These are phyloP conservation scores for Spea hammondii DNA, from an alignment of 2,797 vertebrate genomes.

Conservation along the genomic window DNA sequence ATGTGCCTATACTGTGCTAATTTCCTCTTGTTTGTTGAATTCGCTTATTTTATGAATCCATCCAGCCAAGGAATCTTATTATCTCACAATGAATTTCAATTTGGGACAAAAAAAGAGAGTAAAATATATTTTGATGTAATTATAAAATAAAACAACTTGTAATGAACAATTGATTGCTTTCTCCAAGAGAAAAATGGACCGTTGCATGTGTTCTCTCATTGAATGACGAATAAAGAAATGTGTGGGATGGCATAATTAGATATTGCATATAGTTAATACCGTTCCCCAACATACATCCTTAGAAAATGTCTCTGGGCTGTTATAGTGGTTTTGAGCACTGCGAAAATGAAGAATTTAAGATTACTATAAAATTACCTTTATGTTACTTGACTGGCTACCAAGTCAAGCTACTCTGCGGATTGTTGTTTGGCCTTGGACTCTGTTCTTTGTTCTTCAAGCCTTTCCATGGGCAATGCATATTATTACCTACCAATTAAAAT, in stretches of 20 bases:
- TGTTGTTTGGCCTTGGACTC: neutral
- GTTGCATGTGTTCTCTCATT: conserved; percentile 50
- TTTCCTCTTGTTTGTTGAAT: conserved; percentile 24
- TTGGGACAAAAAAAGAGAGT: conserved; percentile 33
- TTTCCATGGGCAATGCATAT: neutral
- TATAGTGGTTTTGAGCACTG: conserved; percentile 34
- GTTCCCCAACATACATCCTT: conserved; percentile 41
- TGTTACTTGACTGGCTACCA: conserved; percentile 37
- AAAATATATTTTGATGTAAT: conserved; percentile 48
- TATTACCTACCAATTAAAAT: conserved; percentile 18
- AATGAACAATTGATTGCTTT: conserved; percentile 52
- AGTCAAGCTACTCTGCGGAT: conserved; percentile 34
- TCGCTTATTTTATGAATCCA: conserved; percentile 29
- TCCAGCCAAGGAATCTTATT: conserved; percentile 28
- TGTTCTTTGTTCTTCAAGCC: neutral
- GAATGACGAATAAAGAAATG: conserved; percentile 51
- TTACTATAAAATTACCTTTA: conserved; percentile 51
- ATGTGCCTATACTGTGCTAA: conserved; percentile 4
- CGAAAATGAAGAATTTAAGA: conserved; percentile 50
- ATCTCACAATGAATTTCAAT: conserved; percentile 38
- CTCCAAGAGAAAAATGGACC: conserved; percentile 43
- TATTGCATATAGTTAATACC: conserved; percentile 50
- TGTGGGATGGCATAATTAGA: conserved; percentile 50
- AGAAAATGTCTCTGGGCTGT: conserved; percentile 41
- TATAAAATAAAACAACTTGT: conserved; percentile 49